Percentiles rank a stretch among this genome's conserved stretches.
Conservation (phyloP, 1,140 invertebrate species). For the Bombus waltoni region DNA sequence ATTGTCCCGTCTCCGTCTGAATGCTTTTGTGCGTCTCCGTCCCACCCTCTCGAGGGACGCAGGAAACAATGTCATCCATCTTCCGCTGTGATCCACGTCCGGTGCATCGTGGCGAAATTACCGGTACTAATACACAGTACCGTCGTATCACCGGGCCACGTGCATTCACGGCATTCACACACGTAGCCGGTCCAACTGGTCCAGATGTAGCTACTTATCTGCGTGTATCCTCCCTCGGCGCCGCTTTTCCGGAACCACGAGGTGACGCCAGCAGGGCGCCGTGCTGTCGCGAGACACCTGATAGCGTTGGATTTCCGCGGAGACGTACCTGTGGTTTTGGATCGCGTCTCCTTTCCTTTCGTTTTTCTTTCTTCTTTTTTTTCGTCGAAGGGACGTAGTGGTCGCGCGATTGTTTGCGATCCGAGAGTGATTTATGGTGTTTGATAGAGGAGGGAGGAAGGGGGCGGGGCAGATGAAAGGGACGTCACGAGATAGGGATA, state of each 20-base stretch:
- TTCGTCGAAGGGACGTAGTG: too few relatives aligned
- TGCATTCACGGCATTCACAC: conserved; percentile 52
- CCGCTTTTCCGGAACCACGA: conserved; percentile 15
- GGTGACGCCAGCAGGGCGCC: neutral
- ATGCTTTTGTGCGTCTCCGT: neutral
- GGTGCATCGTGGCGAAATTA: conserved; percentile 70
- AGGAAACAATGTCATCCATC: conserved; percentile 74
- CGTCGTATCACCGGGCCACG: conserved; percentile 41
- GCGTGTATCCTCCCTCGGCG: neutral
- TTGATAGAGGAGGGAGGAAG: neutral
- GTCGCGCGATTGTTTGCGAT: neutral
- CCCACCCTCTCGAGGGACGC: conserved; percentile 49
- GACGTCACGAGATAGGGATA: neutral
- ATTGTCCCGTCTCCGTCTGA: neutral
- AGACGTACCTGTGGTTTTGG: neutral
- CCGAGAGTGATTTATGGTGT: conserved; percentile 8
- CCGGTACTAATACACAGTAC: conserved; percentile 65
- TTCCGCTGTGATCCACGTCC: conserved; percentile 71
- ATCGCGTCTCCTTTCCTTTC: neutral
- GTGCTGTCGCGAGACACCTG: neutral
- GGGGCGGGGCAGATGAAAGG: too few relatives aligned
- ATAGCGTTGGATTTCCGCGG: neutral
- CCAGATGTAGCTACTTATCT: conserved; percentile 49
- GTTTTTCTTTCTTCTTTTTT: too few relatives aligned
- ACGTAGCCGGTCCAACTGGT: neutral